Conservation (phyloP, 92 coral and sea anemone species). For the Epizoanthus ramosus region DNA sequence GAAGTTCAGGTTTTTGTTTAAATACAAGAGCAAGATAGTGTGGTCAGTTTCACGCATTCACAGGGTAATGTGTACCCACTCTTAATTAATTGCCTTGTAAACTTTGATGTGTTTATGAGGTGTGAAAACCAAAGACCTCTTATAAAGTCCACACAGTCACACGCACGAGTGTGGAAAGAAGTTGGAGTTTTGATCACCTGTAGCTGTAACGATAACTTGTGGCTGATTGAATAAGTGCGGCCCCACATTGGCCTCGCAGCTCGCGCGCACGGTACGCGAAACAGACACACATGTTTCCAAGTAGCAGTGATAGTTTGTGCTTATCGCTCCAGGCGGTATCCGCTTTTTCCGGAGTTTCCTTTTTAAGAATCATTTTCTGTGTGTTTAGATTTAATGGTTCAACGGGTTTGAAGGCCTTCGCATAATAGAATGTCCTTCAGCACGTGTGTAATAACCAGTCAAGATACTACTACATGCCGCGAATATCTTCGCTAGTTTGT, state of each 20-base stretch:
- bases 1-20: too few relatives aligned
- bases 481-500: constrained; percentile 6
- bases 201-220: not conserved
- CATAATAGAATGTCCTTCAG: not conserved
- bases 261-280: not conserved
- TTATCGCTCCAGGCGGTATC: constrained; percentile 13
- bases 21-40: too few relatives aligned
- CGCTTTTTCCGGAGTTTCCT: not conserved
- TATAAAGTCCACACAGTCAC: not conserved
- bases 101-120: constrained; percentile 45
- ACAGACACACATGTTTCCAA: not conserved
- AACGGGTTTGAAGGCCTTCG: constrained; percentile 12
- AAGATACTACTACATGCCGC: constrained; percentile 7
- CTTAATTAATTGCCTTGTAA: constrained; percentile 27
- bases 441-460: constrained; percentile 23
- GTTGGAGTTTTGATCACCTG: not conserved
- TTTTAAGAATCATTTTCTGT: not conserved
- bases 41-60: not conserved
- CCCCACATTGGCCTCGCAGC: not conserved
- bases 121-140: constrained; percentile 29
- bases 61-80: too few relatives aligned
- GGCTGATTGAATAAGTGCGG: not conserved
- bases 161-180: not conserved
- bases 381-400: constrained; percentile 36
- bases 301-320: too few relatives aligned